Percentiles rank a stretch among this genome's conserved stretches.
phyloP scores from a whole-genome alignment of 2,113 vertebrate species.

The human region DNA sequence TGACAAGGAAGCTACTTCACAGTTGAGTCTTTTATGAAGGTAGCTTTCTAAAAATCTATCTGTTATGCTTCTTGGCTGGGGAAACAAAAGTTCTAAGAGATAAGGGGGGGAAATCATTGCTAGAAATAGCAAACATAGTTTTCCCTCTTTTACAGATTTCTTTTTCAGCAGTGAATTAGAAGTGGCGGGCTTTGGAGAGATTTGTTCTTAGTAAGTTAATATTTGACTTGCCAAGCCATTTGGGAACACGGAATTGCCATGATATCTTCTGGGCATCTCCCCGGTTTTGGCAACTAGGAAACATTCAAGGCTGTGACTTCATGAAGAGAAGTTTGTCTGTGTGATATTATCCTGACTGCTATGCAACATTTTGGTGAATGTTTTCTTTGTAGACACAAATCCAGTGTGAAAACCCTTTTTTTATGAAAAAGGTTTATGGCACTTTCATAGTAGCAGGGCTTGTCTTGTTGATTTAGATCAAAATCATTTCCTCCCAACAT shows the following conservation, averaged over 20 bases:
- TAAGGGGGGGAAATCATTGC: background rate
- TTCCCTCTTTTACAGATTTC: background rate
- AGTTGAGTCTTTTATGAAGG: background rate
- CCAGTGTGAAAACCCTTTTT: background rate
- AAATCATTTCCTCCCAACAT: constrained; percentile 30
- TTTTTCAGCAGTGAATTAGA: background rate
- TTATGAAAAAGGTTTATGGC: background rate
- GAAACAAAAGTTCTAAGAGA: background rate
- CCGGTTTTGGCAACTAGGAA: background rate
- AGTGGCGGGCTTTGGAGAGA: background rate
- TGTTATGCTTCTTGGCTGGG: background rate
- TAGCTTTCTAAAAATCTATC: background rate
- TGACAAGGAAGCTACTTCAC: background rate
- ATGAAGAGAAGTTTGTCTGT: background rate
- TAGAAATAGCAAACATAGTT: background rate
- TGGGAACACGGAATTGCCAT: background rate
- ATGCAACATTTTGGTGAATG: background rate
- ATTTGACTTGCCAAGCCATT: background rate
- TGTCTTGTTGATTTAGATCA: constrained; percentile 50
- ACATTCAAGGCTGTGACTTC: background rate
- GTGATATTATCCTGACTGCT: background rate
- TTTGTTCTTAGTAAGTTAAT: constrained; percentile 1
- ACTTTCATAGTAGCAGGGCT: background rate
- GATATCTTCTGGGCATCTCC: background rate
- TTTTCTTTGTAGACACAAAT: constrained; percentile 17